phyloP scores from a whole-genome alignment of 64 coral and sea anemone species.

The Montipora capricornis region DNA sequence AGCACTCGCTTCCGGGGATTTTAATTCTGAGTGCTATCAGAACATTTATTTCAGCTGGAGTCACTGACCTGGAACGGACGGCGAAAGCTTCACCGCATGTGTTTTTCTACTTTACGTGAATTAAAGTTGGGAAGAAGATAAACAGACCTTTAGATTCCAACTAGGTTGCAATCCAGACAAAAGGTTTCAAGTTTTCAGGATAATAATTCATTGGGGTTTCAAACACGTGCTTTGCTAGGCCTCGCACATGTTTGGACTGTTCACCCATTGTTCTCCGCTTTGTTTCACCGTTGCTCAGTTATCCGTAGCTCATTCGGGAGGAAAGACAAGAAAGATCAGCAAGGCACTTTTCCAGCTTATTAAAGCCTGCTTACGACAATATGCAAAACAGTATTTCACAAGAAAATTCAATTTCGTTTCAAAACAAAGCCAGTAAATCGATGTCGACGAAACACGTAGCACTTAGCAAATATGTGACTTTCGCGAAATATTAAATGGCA shows the following conservation, averaged over 20 bases:
- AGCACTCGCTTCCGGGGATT: not conserved
- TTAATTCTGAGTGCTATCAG: not conserved
- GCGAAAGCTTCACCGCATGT: not conserved
- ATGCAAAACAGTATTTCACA: not conserved
- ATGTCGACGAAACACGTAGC: slow-evolving; percentile 37
- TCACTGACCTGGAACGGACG: not conserved
- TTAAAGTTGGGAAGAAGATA: not conserved
- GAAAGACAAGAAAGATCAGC: not conserved
- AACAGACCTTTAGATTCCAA: not conserved
- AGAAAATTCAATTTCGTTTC: not conserved
- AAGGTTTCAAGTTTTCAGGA: slow-evolving; percentile 15
- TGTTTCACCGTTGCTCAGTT: slow-evolving; percentile 74
- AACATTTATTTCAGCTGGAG: slow-evolving; percentile 25
- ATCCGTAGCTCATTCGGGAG: slow-evolving; percentile 35
- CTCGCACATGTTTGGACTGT: slow-evolving; percentile 42
- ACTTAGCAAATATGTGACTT: slow-evolving; percentile 19
- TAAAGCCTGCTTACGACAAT: slow-evolving; percentile 10
- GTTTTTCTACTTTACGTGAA: not conserved
- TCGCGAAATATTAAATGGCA: slow-evolving; percentile 51
- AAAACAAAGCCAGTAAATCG: not conserved
- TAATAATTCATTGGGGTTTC: slow-evolving; percentile 3
- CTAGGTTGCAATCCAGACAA: not conserved
- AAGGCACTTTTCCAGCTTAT: not conserved
- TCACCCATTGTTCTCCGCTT: slow-evolving; percentile 16
- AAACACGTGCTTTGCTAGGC: slow-evolving; percentile 43